Conservation (phyloP, 2,888 invertebrate genomes). For the Drosophila mayaguana region DNA sequence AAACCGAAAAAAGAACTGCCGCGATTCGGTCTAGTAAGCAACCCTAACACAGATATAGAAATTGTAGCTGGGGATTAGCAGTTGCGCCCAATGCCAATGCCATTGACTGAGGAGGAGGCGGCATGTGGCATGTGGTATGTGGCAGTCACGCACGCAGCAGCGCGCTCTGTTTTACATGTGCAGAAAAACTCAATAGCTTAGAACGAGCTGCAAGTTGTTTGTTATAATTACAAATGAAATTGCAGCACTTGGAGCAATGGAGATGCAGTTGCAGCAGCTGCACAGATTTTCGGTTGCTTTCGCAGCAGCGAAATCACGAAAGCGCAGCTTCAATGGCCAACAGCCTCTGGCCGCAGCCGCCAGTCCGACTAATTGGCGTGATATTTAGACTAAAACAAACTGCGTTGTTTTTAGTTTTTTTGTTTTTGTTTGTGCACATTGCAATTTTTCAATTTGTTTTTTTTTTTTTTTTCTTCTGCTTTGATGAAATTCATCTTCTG, state of each 20-base stretch:
- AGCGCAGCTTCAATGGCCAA: constrained; percentile 70
- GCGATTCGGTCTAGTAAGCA: constrained; percentile 71
- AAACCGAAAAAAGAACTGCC: constrained; percentile 34
- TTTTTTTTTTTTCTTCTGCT: constrained; percentile 23
- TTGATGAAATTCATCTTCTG: constrained; percentile 57
- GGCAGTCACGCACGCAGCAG: constrained; percentile 58
- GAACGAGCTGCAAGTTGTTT: constrained; percentile 68
- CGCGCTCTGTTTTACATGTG: constrained; percentile 44
- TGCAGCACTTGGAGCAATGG: constrained; percentile 34
- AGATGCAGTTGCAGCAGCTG: constrained; percentile 25
- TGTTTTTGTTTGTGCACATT: constrained; percentile 6
- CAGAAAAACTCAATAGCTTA: constrained; percentile 79
- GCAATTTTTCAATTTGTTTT: background rate
- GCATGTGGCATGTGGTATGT: constrained; percentile 15
- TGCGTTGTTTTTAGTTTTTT: constrained; percentile 19
- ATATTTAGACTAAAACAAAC: constrained; percentile 83
- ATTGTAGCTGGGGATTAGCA: constrained; percentile 13
- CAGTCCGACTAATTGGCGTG: constrained; percentile 73
- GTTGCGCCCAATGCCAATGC: constrained; percentile 39
- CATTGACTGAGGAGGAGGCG: constrained; percentile 16
- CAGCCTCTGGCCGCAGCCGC: constrained; percentile 26
- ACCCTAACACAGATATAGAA: constrained; percentile 26
- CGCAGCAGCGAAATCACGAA: constrained; percentile 74
- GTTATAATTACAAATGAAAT: constrained; percentile 67
- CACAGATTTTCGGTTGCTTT: constrained; percentile 62